Conservation (phyloP, 2,113 vertebrate species). For the Gambusia affinis region DNA sequence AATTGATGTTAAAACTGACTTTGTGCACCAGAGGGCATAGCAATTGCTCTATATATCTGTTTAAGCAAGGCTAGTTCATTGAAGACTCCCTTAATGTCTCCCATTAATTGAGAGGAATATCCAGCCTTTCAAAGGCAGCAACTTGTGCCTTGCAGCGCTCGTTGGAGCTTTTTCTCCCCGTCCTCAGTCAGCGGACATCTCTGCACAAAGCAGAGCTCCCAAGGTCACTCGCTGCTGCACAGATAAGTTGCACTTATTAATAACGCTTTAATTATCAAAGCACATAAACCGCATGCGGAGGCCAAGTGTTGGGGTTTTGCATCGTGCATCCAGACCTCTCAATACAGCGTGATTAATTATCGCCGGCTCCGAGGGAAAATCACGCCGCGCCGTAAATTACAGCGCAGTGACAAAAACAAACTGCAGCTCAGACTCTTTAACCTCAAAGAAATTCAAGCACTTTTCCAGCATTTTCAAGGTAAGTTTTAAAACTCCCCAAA, state of each 20-base stretch:
- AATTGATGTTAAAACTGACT: conserved; percentile 82
- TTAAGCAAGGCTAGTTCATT: conserved; percentile 82
- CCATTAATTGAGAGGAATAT: conserved; percentile 81
- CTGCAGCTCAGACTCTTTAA: neutral
- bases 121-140: conserved; percentile 78
- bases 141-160: conserved; percentile 69
- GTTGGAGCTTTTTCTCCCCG: conserved; percentile 38
- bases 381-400: conserved; percentile 28
- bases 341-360: conserved; percentile 61
- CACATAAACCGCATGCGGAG: conserved; percentile 48
- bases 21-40: conserved; percentile 78
- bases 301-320: conserved; percentile 56
- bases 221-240: conserved; percentile 75
- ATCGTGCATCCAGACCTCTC: conserved; percentile 43
- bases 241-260: conserved; percentile 73
- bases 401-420: conserved; percentile 13
- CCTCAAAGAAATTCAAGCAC: too few species aligned
- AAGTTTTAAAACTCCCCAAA: too few species aligned
- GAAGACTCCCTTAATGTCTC: conserved; percentile 81
- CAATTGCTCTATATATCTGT: conserved; percentile 83
- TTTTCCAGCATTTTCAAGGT: too few species aligned
- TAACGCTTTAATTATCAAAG: conserved; percentile 77
- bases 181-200: conserved; percentile 47
- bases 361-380: conserved; percentile 37
- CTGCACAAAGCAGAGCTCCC: conserved; percentile 54